Evolutionary conservation across 2,113 vertebrate species (phyloP), one percentile per base, ranked within the genome.

Genomic region (Prolemur simus): DNA sequence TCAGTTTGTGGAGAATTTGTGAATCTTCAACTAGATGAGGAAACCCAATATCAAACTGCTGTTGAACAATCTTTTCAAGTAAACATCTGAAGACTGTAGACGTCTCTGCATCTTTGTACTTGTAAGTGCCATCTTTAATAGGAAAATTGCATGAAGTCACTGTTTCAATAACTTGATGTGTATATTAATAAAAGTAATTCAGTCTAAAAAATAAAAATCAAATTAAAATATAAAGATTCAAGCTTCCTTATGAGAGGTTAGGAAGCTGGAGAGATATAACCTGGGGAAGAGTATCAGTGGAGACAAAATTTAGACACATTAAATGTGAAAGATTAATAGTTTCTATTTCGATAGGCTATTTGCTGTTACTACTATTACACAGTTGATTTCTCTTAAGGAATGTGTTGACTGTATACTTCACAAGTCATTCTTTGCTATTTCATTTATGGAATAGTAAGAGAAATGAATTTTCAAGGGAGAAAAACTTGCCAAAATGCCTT

Each of bases 21-120:
- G 98, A 98, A 99, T 98, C 98, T 99, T 98, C 98, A 99, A 85
- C 97, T 99, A 96, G 98, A 99, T 97, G 98, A 99, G 96, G 99
- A 99, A 98, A 98, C 98, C 77, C 98, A 98, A 1, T 98, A 98
- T 98, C 98, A 98, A 98, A 98, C 98, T 97, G 98, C 98, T 96
- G 98, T 99, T 97, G 98, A 99, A 98, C 98, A 99, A 96, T 99
- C 98, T 96, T 98, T 98, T 98, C 98, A 99, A 76, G 98, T 98
- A 98, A 98, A 98, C 96, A 97, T 98, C 96, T 99, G 94, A 98
- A 97, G 92, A 81, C 68, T 94, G 14, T 92, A 98, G 14, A 90
- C 66, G 86, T 63, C 76, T 96, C 80, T 95, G 96, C 96, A 95
- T 96, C 94, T 97, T 97, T 97, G 83, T 96, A 87, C 89, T 95